These are phyloP conservation scores for Parnassius smintheus DNA, from an alignment of 2,888 invertebrate species.

Conservation along the genomic window DNA sequence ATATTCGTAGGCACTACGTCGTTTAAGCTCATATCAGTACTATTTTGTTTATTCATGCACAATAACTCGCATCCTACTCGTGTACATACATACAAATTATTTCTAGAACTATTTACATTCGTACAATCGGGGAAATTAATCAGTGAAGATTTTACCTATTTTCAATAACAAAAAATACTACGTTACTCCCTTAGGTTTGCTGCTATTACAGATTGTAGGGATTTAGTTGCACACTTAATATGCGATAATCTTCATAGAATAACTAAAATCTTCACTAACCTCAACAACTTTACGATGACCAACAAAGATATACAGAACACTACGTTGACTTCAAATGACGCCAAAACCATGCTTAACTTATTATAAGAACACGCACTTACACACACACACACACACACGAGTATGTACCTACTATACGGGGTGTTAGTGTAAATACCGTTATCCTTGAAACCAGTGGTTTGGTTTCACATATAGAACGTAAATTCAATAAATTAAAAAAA, in stretches of 20 bases:
- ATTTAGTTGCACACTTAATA: not conserved
- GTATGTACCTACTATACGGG: too few relatives aligned
- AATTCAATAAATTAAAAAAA: too few relatives aligned
- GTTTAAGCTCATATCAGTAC: constrained; percentile 85
- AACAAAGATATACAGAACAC: constrained; percentile 11
- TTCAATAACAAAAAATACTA: not conserved
- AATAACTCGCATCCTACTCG: constrained; percentile 70
- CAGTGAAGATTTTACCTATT: constrained; percentile 27
- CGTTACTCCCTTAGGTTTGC: constrained; percentile 7
- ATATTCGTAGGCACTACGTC: constrained; percentile 84
- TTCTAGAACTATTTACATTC: constrained; percentile 62
- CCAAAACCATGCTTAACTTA: too few relatives aligned
- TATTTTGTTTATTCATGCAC: constrained; percentile 76
- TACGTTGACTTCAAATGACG: too few relatives aligned
- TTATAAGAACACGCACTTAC: too few relatives aligned
- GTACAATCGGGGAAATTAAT: constrained; percentile 31
- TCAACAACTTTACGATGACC: constrained; percentile 32
- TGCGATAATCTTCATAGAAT: not conserved
- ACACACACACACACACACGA: too few relatives aligned
- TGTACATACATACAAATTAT: constrained; percentile 71
- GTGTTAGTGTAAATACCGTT: too few relatives aligned
- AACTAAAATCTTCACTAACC: constrained; percentile 29
- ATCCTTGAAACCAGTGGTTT: too few relatives aligned
- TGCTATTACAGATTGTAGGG: not conserved
- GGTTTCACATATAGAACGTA: too few relatives aligned